Conservation (phyloP, 2,113 vertebrate genomes). For the Felis catus region DNA sequence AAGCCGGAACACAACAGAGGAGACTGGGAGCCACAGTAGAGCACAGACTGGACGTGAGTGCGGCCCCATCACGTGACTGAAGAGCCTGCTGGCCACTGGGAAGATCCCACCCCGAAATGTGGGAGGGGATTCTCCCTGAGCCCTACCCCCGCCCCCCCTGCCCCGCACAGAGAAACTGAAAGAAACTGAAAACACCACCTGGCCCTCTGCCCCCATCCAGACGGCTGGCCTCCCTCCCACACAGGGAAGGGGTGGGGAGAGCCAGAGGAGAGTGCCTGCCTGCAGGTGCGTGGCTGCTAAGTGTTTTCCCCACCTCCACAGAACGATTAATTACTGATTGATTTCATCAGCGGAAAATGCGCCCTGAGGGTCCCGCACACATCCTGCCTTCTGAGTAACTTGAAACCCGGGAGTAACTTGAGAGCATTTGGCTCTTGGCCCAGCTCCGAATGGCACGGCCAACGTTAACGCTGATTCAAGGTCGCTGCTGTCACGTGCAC, state of each 20-base stretch:
- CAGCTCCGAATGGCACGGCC: background rate
- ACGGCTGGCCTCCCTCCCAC: too few relatives aligned
- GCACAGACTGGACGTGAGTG: background rate
- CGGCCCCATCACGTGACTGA: rapidly evolving
- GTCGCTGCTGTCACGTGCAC: background rate
- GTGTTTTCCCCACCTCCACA: background rate
- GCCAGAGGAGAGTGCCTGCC: background rate
- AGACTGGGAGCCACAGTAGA: background rate
- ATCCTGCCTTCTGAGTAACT: background rate
- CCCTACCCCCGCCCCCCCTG: too few relatives aligned
- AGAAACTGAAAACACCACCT: background rate
- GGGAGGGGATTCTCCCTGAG: background rate
- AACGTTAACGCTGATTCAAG: background rate
- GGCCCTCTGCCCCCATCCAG: background rate
- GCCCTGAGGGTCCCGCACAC: background rate
- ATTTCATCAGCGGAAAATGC: background rate
- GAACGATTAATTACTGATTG: background rate
- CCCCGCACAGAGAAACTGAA: background rate
- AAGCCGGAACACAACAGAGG: background rate
- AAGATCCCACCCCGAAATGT: background rate
- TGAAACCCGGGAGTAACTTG: background rate
- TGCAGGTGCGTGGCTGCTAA: background rate
- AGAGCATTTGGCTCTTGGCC: background rate
- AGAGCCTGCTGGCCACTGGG: background rate
- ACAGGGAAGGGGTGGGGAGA: too few relatives aligned